Conservation (phyloP, 2,113 vertebrate species). For the Nothobranchius kuhntae region DNA sequence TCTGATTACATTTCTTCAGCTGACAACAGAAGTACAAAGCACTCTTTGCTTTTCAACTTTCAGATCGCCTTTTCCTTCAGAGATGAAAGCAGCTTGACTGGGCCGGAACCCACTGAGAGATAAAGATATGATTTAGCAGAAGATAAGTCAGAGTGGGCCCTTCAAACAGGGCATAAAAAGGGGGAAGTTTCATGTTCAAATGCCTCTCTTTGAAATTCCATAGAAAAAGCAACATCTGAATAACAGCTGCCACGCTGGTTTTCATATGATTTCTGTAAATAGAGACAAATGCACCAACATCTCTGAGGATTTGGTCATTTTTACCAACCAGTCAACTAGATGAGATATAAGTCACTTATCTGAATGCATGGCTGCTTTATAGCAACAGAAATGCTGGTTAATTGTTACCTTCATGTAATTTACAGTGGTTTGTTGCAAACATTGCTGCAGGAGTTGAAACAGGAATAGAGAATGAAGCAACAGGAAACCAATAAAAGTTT, state of each 20-base stretch:
- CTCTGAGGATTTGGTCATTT: constrained; percentile 19
- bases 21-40: constrained; percentile 27
- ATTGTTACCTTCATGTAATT: constrained; percentile 70
- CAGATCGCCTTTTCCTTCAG: constrained; percentile 38
- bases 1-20: constrained; percentile 22
- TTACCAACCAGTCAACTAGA: constrained; percentile 41
- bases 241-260: constrained; percentile 16
- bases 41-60: constrained; percentile 51
- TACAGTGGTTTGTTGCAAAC: constrained; percentile 49
- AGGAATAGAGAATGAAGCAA: constrained; percentile 11
- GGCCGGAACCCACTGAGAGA: constrained; percentile 42
- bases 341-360: constrained; percentile 56
- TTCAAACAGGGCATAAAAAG: constrained; percentile 41
- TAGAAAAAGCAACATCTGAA: constrained; percentile 41
- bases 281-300: too few species aligned
- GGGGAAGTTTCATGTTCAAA: constrained; percentile 31
- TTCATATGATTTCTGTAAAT: constrained; percentile 3
- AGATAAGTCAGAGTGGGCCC: constrained; percentile 46
- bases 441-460: constrained; percentile 14
- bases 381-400: constrained; percentile 63
- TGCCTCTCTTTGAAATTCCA: constrained; percentile 41
- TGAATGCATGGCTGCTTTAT: constrained; percentile 61
- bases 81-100: constrained; percentile 54
- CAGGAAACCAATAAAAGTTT: constrained; percentile 1
- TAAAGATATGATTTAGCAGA: constrained; percentile 53